Percentiles rank a stretch among this genome's conserved stretches.
phyloP scores from a whole-genome alignment of 2,797 vertebrate genomes.

The Halcyon badia region DNA sequence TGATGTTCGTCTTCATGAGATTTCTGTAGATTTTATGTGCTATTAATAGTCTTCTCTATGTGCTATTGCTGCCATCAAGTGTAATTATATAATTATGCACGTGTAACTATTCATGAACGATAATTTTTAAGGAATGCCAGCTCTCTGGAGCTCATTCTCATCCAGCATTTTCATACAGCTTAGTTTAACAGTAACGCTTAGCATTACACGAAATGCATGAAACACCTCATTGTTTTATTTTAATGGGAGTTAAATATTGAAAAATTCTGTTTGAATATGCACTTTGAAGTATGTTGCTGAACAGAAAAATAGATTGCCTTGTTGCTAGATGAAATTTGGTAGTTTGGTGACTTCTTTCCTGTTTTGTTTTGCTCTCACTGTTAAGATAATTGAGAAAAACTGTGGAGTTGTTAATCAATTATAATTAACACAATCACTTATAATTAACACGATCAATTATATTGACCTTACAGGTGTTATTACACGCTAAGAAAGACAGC shows the following conservation, averaged over 20 bases:
- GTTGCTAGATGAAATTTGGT: neutral
- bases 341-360: neutral
- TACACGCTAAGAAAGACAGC: neutral
- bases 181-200: slow-evolving; percentile 25
- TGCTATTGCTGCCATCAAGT: slow-evolving; percentile 78
- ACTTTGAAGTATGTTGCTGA: neutral
- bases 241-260: neutral
- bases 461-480: neutral
- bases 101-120: slow-evolving; percentile 14
- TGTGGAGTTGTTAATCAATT: neutral
- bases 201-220: neutral
- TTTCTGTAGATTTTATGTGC: neutral
- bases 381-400: neutral
- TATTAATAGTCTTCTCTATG: slow-evolving; percentile 63
- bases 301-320: neutral
- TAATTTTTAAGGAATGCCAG: slow-evolving; percentile 47
- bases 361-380: neutral
- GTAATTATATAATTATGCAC: slow-evolving; percentile 73
- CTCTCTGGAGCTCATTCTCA: neutral
- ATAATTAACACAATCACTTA: neutral
- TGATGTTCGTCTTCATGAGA: slow-evolving; percentile 18
- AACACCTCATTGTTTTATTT: neutral
- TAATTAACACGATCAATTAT: neutral
- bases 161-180: neutral
- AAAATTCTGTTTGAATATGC: slow-evolving; percentile 2